phyloP scores from a whole-genome alignment of 1,140 invertebrate species.

The Drosophila arizonae region DNA sequence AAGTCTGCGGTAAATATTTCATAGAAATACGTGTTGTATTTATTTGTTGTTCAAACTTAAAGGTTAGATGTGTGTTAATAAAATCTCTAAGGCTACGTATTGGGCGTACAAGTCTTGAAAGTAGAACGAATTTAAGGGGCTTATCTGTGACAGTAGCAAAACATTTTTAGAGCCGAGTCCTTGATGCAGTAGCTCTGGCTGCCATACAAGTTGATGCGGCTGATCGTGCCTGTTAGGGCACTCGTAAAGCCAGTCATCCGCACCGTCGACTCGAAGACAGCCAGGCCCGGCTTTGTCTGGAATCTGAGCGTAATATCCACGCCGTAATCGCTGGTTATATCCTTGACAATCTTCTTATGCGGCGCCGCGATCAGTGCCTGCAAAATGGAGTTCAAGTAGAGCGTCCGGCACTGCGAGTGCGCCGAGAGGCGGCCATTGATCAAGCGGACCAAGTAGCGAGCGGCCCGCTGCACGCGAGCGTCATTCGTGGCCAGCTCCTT shows the following conservation, averaged over 20 bases:
- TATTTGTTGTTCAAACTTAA: constrained; percentile 10
- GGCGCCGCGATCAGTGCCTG: constrained; percentile 70
- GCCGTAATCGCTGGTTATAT: constrained; percentile 81
- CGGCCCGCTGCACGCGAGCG: constrained; percentile 83
- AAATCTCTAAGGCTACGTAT: constrained; percentile 30
- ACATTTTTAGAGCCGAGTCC: constrained; percentile 89
- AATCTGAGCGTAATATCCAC: constrained; percentile 88
- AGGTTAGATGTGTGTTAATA: background rate
- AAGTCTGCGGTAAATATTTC: constrained; percentile 38
- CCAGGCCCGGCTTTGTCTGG: constrained; percentile 87
- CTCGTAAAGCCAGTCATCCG: constrained; percentile 83
- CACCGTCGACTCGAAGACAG: constrained; percentile 90
- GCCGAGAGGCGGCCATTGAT: constrained; percentile 86
- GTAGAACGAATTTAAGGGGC: background rate
- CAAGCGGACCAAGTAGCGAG: constrained; percentile 85
- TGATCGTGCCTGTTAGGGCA: constrained; percentile 87
- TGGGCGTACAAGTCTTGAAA: constrained; percentile 1
- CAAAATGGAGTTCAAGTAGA: constrained; percentile 79
- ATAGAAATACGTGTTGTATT: constrained; percentile 41
- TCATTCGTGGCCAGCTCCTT: constrained; percentile 84
- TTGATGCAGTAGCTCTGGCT: constrained; percentile 90
- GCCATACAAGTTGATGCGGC: constrained; percentile 92
- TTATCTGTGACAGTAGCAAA: constrained; percentile 88
- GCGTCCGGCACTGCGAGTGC: constrained; percentile 85
- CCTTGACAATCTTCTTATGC: constrained; percentile 72